Base-by-base conservation (phyloP, 2,797 vertebrate species). In the Halcyon leucocephala region DNA sequence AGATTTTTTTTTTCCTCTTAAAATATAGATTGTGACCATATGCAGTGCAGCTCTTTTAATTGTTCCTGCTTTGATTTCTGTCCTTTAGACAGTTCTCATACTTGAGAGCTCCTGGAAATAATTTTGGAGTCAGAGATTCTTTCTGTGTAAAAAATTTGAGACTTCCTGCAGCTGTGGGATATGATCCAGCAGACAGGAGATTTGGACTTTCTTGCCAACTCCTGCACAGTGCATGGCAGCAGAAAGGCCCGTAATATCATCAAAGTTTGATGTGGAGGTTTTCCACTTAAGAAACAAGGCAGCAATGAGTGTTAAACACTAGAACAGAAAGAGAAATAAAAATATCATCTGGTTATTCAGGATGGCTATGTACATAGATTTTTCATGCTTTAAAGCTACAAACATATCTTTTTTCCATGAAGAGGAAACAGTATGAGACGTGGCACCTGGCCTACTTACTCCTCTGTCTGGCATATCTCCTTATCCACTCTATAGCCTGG, bases 51-150 rank as follows among this genome's bases (percentile, higher is more conserved):
- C 20, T 80, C 18, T 20, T 78, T 78, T 74, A 86, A 67, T 42
- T 87, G 35, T 81, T 87, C 72, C 49, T 76, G 67, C 77, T 94
- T 96, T 93, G 66, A 90, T 96, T 96, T 96, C 86, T 92, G 82
- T 97, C 86, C 82, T 94, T 93, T 88, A 93, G 73, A 86, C 37
- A 86, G 67, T 93, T 96, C 94, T 92, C 90, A 90, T 95, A 96
- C 41, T 95, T 80, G 52, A 95, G 92, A 92, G 92, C 95, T 98
- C 96, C 97, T 97, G 97, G 95, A 98, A 97, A 86, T 95, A 95
- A 89, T 95, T 97, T 91, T 57, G n/a, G 86, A 98, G 83, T 94
- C 74, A 95, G 88, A 96, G 86, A 94, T 92, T 96, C 82, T 86
- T 90, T 96, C 95, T 97, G 77, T 62, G 70, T 80, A 95, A 96